Conservation (phyloP, 2,113 vertebrate genomes). For the Athene noctua region DNA sequence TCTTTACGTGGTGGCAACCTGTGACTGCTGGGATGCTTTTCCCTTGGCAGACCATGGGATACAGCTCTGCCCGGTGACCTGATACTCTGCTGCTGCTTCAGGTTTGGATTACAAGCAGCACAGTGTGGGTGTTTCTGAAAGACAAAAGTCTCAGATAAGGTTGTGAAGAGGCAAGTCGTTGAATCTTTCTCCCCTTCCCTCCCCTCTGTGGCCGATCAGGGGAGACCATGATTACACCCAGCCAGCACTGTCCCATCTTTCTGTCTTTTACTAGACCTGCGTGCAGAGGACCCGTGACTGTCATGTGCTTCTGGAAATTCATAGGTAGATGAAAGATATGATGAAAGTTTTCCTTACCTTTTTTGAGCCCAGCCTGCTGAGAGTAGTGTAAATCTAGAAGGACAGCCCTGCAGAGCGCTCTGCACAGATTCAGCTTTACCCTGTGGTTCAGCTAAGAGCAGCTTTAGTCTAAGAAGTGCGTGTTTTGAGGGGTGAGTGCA, state of each 20-base stretch:
- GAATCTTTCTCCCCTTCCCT: background rate
- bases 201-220: accelerated
- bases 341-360: background rate
- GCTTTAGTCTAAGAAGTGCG: background rate
- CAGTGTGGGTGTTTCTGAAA: accelerated
- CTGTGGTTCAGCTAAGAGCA: background rate
- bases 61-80: background rate
- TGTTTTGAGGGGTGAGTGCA: background rate
- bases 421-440: background rate
- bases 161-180: background rate
- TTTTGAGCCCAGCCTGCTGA: background rate
- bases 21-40: background rate
- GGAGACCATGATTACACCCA: background rate
- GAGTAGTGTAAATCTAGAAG: background rate
- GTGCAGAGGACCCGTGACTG: background rate
- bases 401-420: background rate
- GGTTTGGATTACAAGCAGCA: background rate
- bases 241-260: accelerated
- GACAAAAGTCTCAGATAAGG: background rate
- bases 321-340: background rate
- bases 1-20: background rate
- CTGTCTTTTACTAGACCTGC: background rate
- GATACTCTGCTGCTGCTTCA: background rate
- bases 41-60: background rate
- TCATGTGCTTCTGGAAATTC: background rate